These are phyloP conservation scores for Anguilla pacifica DNA, from an alignment of 2,797 vertebrate species.

Conservation along the genomic window DNA sequence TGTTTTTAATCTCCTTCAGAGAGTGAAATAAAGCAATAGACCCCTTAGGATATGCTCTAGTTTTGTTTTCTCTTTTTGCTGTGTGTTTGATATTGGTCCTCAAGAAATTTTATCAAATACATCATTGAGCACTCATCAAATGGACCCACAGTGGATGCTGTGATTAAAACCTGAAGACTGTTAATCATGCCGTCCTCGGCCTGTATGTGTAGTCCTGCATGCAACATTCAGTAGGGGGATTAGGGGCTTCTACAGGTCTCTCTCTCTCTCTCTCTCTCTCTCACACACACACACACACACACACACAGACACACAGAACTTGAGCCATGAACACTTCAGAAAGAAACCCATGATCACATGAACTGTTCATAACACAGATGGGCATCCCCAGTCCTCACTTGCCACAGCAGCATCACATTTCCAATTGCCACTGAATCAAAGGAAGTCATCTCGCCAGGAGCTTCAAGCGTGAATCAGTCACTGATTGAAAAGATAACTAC, in stretches of 20 bases:
- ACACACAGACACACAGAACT: background rate
- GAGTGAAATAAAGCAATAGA: background rate
- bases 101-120: slow-evolving; percentile 32
- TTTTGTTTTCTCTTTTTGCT: slow-evolving; percentile 23
- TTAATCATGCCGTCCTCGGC: slow-evolving; percentile 10
- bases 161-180: background rate
- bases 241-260: background rate
- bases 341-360: background rate
- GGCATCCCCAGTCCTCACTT: background rate
- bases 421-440: background rate
- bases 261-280: background rate
- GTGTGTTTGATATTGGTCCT: slow-evolving; percentile 23
- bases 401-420: background rate
- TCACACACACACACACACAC: background rate
- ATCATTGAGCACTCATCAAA: slow-evolving; percentile 31
- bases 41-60: slow-evolving; percentile 26
- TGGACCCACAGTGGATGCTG: background rate
- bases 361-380: background rate
- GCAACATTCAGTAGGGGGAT: background rate
- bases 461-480: background rate
- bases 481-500: background rate
- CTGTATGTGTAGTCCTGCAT: background rate
- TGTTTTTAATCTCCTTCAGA: background rate
- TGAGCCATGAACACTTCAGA: background rate
- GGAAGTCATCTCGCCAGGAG: background rate